Base-by-base conservation (phyloP, 2,888 invertebrate species). In the Cataglyphis altisquamis region DNA sequence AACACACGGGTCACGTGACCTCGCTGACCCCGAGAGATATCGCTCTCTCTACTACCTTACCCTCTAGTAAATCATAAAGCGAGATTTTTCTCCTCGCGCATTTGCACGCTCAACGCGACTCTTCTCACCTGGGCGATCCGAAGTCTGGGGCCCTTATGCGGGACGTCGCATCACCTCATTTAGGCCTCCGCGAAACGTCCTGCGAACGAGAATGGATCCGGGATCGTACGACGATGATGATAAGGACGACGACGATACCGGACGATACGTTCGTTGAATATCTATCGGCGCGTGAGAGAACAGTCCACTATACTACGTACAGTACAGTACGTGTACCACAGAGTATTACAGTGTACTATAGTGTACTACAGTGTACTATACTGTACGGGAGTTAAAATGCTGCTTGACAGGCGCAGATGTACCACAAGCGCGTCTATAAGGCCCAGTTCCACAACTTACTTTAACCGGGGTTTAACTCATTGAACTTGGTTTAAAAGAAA, bases 1-100 rank as follows among this genome's bases (percentile, higher is more conserved):
- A 94, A 94, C 94, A 94, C 86, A 92, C 86, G 85, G 92, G 91
- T 94, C 94, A 94, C 94, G 94, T 94, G 94, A 94, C 32, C 52
- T 12, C 63, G 48, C 91, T 89, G 86, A 91, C 89, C 86, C 88
- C 88, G 84, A 92, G 91, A 92, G 91, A 90, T 32, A 32, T 32
- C 32, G 32, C 32, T 92, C 91, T 92, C 91, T 91, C 87, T 89
- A 88, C 91, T 93, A 90, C 90, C 88, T 72, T 91, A 91, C 90
- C 91, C 92, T 89, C 91, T 29, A 29, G 73, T 41, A 60, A 91
- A 92, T 91, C 91, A 84, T 85, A 87, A 87, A 86, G 84, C 25
- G 66, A 25, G 64, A 52, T 66, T 39, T 55, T 36, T 12, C 52
- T 3, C n/a, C 52, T 3, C 77, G 83, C 72, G 83, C 29, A 85